Conservation (phyloP, 92 coral and sea anemone genomes). For the Diadumene lineata region DNA sequence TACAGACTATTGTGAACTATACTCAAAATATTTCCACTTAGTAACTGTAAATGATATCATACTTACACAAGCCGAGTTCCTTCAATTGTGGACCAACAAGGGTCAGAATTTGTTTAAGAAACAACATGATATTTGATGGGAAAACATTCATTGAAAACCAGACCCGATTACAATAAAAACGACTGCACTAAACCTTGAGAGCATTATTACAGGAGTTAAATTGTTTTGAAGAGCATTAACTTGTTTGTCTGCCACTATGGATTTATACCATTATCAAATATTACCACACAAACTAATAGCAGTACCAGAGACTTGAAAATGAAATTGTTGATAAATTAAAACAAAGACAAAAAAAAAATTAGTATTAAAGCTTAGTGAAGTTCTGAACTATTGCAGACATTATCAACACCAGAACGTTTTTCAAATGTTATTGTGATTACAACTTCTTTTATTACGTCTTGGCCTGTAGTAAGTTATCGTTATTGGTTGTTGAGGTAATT, state of each 20-base stretch:
- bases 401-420: too few species aligned
- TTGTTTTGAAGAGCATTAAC: neutral
- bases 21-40: neutral
- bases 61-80: conserved; percentile 54
- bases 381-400: too few species aligned
- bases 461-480: neutral
- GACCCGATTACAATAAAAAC: neutral
- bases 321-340: too few species aligned
- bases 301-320: too few species aligned
- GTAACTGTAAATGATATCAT: too few species aligned
- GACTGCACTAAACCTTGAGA: neutral
- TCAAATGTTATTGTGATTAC: neutral
- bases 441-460: neutral
- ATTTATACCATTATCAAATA: too few species aligned
- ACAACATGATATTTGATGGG: conserved; percentile 31
- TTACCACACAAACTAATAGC: too few species aligned
- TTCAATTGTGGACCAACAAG: conserved; percentile 56
- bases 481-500: neutral
- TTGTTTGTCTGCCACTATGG: too few species aligned
- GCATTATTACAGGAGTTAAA: too few species aligned
- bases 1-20: neutral
- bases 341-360: too few species aligned
- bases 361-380: too few species aligned
- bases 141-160: neutral
- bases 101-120: conserved; percentile 61